Percentiles rank a stretch among this genome's conserved stretches.
Conservation (phyloP, 2,797 vertebrate species). For the Triplophysa yarkandensis region DNA sequence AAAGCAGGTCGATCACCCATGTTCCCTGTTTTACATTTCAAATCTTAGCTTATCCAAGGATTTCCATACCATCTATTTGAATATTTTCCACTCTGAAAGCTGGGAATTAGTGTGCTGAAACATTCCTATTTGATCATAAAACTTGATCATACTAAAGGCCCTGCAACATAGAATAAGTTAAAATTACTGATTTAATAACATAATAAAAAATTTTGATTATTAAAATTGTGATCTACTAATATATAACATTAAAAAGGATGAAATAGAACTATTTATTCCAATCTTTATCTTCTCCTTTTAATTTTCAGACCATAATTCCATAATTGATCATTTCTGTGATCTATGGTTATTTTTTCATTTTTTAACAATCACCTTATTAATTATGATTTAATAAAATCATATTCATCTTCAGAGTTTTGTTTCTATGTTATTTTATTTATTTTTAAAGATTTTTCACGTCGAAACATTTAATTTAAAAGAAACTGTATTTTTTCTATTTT, state of each 20-base stretch:
- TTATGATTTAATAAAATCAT: background rate
- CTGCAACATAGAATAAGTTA: background rate
- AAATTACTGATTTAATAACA: conserved; percentile 4
- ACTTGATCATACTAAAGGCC: conserved; percentile 26
- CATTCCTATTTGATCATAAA: conserved; percentile 42
- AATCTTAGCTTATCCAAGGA: conserved; percentile 76
- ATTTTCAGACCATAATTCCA: too few relatives aligned
- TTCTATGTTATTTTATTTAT: too few relatives aligned
- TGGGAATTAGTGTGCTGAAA: conserved; percentile 47
- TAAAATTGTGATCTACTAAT: conserved; percentile 11
- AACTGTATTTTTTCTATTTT: too few relatives aligned
- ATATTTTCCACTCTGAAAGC: conserved; percentile 78
- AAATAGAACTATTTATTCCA: too few relatives aligned
- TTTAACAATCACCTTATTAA: background rate
- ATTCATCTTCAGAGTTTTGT: too few relatives aligned
- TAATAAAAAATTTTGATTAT: too few relatives aligned
- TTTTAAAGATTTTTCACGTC: too few relatives aligned
- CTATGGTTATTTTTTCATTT: too few relatives aligned
- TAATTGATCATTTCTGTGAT: too few relatives aligned
- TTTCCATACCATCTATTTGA: conserved; percentile 83
- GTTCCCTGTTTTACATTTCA: conserved; percentile 80
- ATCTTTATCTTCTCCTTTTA: too few relatives aligned
- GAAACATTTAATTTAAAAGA: too few relatives aligned
- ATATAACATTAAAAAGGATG: too few relatives aligned
- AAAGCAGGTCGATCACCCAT: conserved; percentile 64